Evolutionary conservation across 2,113 vertebrate genomes (phyloP), one percentile per base, ranked within the genome.

Genomic region (Lamprotornis superbus): DNA sequence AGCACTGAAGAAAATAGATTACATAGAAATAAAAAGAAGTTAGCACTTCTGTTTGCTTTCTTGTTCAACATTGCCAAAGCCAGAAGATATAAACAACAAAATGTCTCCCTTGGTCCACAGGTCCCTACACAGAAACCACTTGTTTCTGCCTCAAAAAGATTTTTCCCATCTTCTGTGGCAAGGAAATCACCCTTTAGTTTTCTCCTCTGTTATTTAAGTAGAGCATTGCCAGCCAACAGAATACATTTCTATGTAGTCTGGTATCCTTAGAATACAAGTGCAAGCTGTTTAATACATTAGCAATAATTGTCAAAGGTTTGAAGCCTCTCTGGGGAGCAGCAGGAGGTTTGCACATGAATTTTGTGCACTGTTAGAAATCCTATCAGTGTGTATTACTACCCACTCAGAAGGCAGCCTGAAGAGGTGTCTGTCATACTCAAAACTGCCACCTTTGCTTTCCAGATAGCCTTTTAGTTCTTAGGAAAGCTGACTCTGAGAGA

Each of bases 251-350:
- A 1, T n/a, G 44, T 65, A n/a, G 39, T 35, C 56, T 78, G 27
- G 11, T 67, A 59, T 44, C 14, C 35, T 70, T 31, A 53, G 33
- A 81, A 53, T 31, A 55, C 6, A 74, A 86, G 19, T 47, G 33
- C 63, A 83, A 92, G 55, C 71, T 92, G 76, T 83, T 93, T 86
- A 85, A 89, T 75, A 87, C 80, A 90, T 88, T 70, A 89, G 24
- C 80, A 90, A 5, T 83, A 75, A 39, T 20, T 87, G 68, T 71
- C 39, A 47, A 78, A 87, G 22, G 23, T 35, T 64, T 63, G 24
- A 92, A 81, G 39, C 21, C 52, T 92, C 55, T 39, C 86, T 44
- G 44, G 60, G 28, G 59, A 85, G 14, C n/a, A 79, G 50, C 42
- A 44, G 33, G 60, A 59, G 23, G 35, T 24, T 87, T 59, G 33